Conservation (phyloP, 2,888 invertebrate species). For the Brenthis daphne region DNA sequence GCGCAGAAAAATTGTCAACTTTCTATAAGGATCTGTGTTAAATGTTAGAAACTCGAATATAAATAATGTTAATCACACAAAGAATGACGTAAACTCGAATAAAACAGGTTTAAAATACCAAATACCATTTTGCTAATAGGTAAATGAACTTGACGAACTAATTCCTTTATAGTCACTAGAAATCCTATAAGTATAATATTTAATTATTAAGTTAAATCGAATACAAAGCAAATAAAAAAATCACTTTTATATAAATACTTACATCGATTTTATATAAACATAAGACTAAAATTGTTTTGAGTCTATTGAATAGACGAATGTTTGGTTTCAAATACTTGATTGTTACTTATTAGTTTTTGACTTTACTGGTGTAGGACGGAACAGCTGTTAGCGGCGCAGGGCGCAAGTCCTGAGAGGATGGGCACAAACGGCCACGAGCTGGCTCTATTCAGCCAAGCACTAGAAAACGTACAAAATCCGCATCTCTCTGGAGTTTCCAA, state of each 20-base stretch:
- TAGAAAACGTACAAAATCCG: conserved; percentile 87
- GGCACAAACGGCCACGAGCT: conserved; percentile 85
- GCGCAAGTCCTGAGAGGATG: conserved; percentile 83
- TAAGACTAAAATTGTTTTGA: no score
- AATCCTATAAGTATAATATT: conserved; percentile 7
- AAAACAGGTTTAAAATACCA: conserved; percentile 23
- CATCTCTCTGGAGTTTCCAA: conserved; percentile 80
- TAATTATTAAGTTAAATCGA: not conserved
- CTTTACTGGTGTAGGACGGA: conserved; percentile 74
- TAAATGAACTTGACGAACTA: conserved; percentile 21
- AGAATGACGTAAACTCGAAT: conserved; percentile 23
- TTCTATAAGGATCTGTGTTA: conserved; percentile 38
- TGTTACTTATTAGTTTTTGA: conserved; percentile 41
- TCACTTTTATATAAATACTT: not conserved
- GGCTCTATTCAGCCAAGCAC: conserved; percentile 88
- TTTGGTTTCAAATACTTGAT: not conserved
- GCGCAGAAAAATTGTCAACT: conserved; percentile 25
- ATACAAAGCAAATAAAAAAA: not conserved
- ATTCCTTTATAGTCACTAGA: conserved; percentile 15
- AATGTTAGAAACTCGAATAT: conserved; percentile 21
- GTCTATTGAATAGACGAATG: no score
- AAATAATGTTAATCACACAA: conserved; percentile 22
- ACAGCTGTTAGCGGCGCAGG: conserved; percentile 68
- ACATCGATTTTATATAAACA: no score
- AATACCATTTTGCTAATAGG: conserved; percentile 23